Conservation (phyloP, 1,140 invertebrate species). For the Drosophila truncata region DNA sequence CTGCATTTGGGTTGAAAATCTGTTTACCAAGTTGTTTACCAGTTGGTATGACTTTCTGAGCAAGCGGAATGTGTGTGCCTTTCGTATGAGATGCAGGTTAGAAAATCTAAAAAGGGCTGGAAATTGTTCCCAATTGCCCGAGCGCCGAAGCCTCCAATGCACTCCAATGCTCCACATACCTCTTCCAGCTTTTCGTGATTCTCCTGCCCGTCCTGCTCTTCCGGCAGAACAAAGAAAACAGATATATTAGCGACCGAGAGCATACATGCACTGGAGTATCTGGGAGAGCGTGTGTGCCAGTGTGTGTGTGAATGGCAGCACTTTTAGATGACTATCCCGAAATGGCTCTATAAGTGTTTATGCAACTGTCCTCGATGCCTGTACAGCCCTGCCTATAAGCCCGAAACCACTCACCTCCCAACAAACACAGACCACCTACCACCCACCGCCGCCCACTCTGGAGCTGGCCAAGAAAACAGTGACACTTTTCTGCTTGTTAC, state of each 20-base stretch:
- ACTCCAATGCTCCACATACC: constrained; percentile 6
- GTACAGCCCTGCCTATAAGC: constrained; percentile 12
- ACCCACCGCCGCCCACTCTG: constrained; percentile 26
- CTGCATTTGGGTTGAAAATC: not conserved
- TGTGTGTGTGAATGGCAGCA: constrained; percentile 57
- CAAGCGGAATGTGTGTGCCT: constrained; percentile 1
- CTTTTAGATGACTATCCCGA: constrained; percentile 78
- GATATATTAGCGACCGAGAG: constrained; percentile 77
- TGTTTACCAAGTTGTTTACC: constrained; percentile 9
- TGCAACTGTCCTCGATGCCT: constrained; percentile 62
- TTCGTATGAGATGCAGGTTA: constrained; percentile 19
- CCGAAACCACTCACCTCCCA: not conserved
- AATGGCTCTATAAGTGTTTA: constrained; percentile 81
- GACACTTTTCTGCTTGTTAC: constrained; percentile 82
- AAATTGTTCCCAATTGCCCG: constrained; percentile 20
- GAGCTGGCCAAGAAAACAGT: constrained; percentile 76
- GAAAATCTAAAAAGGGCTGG: constrained; percentile 42
- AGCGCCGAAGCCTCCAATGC: not conserved
- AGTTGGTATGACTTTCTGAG: constrained; percentile 18
- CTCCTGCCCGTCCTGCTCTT: constrained; percentile 26
- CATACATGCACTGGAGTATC: constrained; percentile 48
- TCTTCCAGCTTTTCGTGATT: constrained; percentile 10
- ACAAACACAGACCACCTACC: constrained; percentile 9
- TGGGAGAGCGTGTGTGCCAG: constrained; percentile 19
- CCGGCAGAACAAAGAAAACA: constrained; percentile 72